A percentile compares a stretch with the other conserved stretches of the same genome.
Evolutionary conservation across 2,888 invertebrate species (phyloP).

Genomic region (Litoditis marina): DNA sequence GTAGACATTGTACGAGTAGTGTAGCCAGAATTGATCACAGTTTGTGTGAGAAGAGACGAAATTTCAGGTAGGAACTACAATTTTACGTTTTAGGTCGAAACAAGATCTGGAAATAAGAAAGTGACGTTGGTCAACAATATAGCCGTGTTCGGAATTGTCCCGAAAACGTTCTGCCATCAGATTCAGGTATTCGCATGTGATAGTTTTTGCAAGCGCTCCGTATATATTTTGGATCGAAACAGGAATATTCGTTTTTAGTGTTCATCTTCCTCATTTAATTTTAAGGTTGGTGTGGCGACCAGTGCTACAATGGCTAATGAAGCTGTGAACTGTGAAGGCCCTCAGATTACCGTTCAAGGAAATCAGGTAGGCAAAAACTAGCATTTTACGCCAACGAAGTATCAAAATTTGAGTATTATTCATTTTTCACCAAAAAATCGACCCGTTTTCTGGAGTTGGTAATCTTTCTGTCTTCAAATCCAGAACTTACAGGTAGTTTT

Average conservation of each 20-base stretch:
- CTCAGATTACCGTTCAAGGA: conserved; percentile 56
- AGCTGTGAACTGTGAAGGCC: conserved; percentile 68
- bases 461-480: background rate
- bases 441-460: no score
- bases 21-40: conserved; percentile 21
- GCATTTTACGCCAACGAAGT: background rate
- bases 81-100: conserved; percentile 46
- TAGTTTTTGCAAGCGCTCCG: no score
- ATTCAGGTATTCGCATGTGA: no score
- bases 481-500: conserved; percentile 27
- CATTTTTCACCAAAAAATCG: no score
- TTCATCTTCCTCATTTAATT: background rate
- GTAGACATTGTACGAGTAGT: no score
- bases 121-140: conserved; percentile 85
- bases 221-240: background rate
- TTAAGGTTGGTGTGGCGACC: conserved; percentile 82
- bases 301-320: conserved; percentile 76
- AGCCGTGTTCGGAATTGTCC: conserved; percentile 79
- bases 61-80: background rate
- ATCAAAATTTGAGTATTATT: no score
- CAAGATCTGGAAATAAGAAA: conserved; percentile 64
- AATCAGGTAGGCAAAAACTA: conserved; percentile 54
- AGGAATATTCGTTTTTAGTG: background rate
- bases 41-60: background rate
- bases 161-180: conserved; percentile 63